Evolutionary conservation across 2,797 vertebrate species (phyloP).

Genomic region (Distichodus sexfasciatus): DNA sequence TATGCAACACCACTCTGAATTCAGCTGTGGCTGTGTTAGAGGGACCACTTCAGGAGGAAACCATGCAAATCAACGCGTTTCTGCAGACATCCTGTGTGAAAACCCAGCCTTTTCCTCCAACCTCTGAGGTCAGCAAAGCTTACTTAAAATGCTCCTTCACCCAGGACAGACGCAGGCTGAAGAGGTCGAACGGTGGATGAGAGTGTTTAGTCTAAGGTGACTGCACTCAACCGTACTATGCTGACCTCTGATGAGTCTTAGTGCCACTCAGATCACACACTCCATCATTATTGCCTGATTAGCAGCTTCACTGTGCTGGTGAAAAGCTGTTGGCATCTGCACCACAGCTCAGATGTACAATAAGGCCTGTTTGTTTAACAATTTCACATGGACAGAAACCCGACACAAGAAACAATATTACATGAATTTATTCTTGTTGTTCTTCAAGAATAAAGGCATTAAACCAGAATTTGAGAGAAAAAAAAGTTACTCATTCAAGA

Average conservation of each 20-base stretch:
- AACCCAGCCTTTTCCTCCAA: conserved; percentile 21
- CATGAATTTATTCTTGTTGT: too few species aligned
- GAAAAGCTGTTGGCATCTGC: background rate
- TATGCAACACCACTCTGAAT: conserved; percentile 2
- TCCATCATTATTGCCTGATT: background rate
- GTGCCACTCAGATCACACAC: background rate
- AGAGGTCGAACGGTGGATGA: background rate
- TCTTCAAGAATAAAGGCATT: too few species aligned
- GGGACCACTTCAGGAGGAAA: background rate
- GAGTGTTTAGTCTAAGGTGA: background rate
- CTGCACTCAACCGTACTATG: background rate
- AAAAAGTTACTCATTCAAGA: too few species aligned
- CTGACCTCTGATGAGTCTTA: background rate
- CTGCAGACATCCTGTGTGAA: conserved; percentile 53
- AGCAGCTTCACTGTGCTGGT: background rate
- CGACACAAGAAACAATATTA: too few species aligned
- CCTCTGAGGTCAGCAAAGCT: conserved; percentile 12
- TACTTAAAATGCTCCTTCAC: conserved; percentile 4
- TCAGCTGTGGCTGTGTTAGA: background rate
- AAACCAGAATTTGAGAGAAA: too few species aligned
- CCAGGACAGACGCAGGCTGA: background rate
- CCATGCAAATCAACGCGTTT: conserved; percentile 11
- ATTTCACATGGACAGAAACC: background rate
- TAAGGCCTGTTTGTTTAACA: background rate
- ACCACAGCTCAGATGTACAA: background rate